These are phyloP conservation scores for Muschampia plurimacula DNA, from an alignment of 2,888 invertebrate species.

Conservation along the genomic window DNA sequence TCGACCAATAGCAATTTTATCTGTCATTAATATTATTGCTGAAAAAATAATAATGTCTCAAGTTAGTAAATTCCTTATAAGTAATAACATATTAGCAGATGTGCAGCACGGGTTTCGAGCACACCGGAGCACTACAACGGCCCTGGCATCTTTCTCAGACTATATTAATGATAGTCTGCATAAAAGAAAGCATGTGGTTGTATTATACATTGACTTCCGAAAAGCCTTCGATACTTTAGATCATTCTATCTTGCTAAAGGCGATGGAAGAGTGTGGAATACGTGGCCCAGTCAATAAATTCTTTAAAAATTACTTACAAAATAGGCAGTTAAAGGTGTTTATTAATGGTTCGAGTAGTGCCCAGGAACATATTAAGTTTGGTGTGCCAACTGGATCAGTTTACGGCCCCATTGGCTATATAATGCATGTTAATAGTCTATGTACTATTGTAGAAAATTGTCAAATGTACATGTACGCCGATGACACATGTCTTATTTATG, in stretches of 20 bases:
- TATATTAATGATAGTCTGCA: not conserved
- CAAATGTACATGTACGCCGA: slow-evolving; percentile 10
- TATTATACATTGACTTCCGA: not conserved
- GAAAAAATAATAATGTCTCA: slow-evolving; percentile 14
- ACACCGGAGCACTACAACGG: not conserved
- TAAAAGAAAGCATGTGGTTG: not conserved
- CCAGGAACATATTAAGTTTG: not conserved
- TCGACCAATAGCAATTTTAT: slow-evolving; percentile 40
- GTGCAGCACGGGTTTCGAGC: slow-evolving; percentile 11
- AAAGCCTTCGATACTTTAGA: not conserved
- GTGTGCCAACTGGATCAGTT: not conserved
- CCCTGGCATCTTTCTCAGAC: not conserved
- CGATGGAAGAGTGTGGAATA: too few relatives aligned
- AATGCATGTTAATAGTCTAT: slow-evolving; percentile 2
- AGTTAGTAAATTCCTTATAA: slow-evolving; percentile 9
- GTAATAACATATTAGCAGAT: not conserved
- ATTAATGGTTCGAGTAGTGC: not conserved
- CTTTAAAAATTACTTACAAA: not conserved
- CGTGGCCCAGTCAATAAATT: not conserved
- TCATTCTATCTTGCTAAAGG: not conserved
- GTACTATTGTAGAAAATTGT: not conserved
- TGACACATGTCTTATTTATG: slow-evolving; percentile 2
- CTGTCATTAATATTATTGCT: slow-evolving; percentile 7
- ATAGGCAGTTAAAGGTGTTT: not conserved
- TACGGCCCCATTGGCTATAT: not conserved